These are phyloP conservation scores for Chymomyza procnemis DNA, from an alignment of 2,888 invertebrate species.

Conservation along the genomic window DNA sequence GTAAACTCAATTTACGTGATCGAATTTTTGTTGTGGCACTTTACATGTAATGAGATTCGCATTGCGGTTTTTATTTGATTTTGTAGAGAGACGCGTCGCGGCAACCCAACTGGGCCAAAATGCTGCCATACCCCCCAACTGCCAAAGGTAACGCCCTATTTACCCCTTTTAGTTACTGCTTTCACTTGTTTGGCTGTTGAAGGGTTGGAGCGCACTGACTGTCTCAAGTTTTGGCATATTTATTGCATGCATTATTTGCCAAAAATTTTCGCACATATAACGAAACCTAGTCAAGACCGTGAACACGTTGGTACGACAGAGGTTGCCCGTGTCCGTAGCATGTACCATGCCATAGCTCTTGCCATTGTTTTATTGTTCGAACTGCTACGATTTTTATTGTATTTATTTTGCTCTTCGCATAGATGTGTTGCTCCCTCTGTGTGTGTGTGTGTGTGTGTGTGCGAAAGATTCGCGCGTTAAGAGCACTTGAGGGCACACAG, in stretches of 20 bases:
- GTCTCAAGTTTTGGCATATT: constrained; percentile 26
- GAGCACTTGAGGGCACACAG: constrained; percentile 31
- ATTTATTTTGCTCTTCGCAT: constrained; percentile 59
- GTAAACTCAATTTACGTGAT: constrained; percentile 71
- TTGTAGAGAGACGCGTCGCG: not conserved
- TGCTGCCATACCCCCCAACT: not conserved
- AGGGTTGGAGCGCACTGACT: no score
- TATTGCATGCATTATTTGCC: constrained; percentile 45
- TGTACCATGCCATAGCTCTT: not conserved
- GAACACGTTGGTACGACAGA: not conserved
- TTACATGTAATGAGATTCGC: constrained; percentile 58
- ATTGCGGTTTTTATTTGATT: constrained; percentile 17
- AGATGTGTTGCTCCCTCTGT: not conserved
- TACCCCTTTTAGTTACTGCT: not conserved
- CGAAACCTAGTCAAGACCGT: not conserved
- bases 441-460: no score
- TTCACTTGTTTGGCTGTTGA: not conserved
- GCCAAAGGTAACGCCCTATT: not conserved
- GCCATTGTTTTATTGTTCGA: constrained; percentile 2
- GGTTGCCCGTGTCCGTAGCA: not conserved
- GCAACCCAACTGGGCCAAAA: not conserved
- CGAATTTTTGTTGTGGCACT: constrained; percentile 53
- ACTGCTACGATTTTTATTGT: constrained; percentile 51
- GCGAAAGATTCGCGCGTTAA: constrained; percentile 26
- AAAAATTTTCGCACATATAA: not conserved